Base-by-base conservation (phyloP, 2,888 invertebrate species). In the Cataglyphis rosenhaueri region DNA sequence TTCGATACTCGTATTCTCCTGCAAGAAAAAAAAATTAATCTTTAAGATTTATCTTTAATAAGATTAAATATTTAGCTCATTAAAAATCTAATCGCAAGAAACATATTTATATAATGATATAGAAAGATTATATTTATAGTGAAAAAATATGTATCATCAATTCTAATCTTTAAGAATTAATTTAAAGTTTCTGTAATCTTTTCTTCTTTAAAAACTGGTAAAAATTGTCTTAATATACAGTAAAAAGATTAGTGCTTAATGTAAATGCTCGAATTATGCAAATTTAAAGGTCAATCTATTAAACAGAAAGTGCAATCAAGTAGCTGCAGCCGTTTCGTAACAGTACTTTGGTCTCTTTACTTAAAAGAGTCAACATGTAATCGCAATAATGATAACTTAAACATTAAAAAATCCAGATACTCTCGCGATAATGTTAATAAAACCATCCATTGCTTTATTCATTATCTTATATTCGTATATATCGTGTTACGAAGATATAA, bases 1-100 rank as follows among this genome's bases (percentile, higher is more conserved):
- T 55, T 98, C 98, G 88, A 98, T 96, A 0, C 97, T 97, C 32
- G 97, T 96, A 95, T 98, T 97, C 95, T 98, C 98, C 98, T 98
- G 95, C 8, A 95, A 96, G 85, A 65, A 35, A 68, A 85, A 59
- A 41, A 12, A 41, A 41, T 8, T 35, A 6, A 35, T 35, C 35
- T 32, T 32, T 32, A 32, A 32, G 6, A 32, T 32, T 32, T 32
- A 6, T 32, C 35, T 35, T 35, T 35, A 35, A 35, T 35, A 35
- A 78, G 41, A 59, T 21, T 10, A 65, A 1, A 1, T 18, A 73
- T 12, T 8, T 76, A 76, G 1, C 5, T 8, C 18, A 29, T 61
- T 61, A 61, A n/a, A 61, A 18, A 41, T 68, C 3, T 57, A 66
- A 55, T 66, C 10, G 29, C 25, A 25, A 9, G 1, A 32, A 32